Base-by-base conservation (phyloP, 2,797 vertebrate genomes). In the Scyliorhinus canicula region DNA sequence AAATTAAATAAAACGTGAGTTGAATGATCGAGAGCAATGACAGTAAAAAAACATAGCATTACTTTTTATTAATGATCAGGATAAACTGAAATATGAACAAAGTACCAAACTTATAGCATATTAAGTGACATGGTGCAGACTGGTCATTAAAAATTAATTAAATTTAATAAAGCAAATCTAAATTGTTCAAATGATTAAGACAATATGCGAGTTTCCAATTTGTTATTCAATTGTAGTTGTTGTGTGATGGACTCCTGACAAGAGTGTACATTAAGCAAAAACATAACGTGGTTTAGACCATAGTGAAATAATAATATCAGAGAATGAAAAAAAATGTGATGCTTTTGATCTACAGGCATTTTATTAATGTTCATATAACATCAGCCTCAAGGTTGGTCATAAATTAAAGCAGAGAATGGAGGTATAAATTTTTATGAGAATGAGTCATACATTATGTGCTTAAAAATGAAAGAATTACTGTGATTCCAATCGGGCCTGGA, bases 311-410 rank as follows among this genome's bases (percentile, higher is more conserved):
- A 98, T 98, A 97, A 96, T 97, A 98, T 96, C 96, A 96, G 96
- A 97, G 97, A 97, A 98, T 97, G 97, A 97, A 97, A 98, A 98
- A 21, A 12, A 98, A 97, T 91, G 96, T 96, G 98, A 98, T 97
- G 97, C 97, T 98, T 98, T 97, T 98, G 98, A 98, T 98, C 98
- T 98, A 98, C 98, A 97, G 97, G 97, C 98, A 98, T 98, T 98
- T 98, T 98, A 99, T 99, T 98, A 99, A 99, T 98, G 98, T 98
- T 99, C 99, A 98, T 99, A 98, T 99, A 99, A 99, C 99, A 98
- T 98, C 98, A 97, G 98, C 98, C 99, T 98, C 96, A 97, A 98
- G 98, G 98, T 97, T 97, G 96, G 98, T 98, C 98, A 98, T 98
- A 98, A 98, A 99, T 99, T 99, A 98, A 98, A 98, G 98, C 97